A percentile compares a stretch with the other conserved stretches of the same genome.
phyloP scores from a whole-genome alignment of 2,113 vertebrate species.

The Numida meleagris region DNA sequence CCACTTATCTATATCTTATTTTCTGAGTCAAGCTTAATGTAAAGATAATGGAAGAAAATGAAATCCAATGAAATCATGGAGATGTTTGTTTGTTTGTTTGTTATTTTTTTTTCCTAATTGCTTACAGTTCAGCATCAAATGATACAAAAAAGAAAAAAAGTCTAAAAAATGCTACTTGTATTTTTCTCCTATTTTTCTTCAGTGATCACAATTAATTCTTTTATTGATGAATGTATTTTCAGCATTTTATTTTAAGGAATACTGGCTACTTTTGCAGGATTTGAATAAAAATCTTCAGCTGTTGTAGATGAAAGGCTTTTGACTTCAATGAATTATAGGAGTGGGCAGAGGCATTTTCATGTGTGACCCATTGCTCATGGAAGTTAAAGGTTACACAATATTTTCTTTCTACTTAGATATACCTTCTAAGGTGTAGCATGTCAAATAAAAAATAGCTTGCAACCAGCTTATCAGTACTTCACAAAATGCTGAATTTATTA shows the following conservation, averaged over 20 bases:
- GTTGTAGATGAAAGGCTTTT: not conserved
- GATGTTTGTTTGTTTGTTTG: not conserved
- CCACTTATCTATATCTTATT: not conserved
- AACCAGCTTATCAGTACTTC: not conserved
- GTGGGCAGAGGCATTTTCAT: not conserved
- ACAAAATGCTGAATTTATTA: not conserved
- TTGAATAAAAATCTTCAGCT: not conserved
- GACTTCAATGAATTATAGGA: not conserved
- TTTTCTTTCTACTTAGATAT: not conserved
- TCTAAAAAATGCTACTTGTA: not conserved
- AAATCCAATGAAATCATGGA: fast-evolving
- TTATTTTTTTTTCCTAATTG: not conserved
- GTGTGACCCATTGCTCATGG: not conserved
- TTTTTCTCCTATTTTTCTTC: not conserved
- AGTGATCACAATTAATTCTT: not conserved
- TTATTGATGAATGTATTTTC: not conserved
- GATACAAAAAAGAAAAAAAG: not conserved
- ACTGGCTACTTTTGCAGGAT: not conserved
- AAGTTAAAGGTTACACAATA: not conserved
- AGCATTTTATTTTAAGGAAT: not conserved
- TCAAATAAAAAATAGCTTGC: not conserved
- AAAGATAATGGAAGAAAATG: not conserved
- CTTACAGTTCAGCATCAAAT: not conserved
- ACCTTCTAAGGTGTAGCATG: not conserved
- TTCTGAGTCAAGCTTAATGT: not conserved